These are phyloP conservation scores for Hypsibius dujardini DNA, from an alignment of 1,140 invertebrate species.

Conservation along the genomic window DNA sequence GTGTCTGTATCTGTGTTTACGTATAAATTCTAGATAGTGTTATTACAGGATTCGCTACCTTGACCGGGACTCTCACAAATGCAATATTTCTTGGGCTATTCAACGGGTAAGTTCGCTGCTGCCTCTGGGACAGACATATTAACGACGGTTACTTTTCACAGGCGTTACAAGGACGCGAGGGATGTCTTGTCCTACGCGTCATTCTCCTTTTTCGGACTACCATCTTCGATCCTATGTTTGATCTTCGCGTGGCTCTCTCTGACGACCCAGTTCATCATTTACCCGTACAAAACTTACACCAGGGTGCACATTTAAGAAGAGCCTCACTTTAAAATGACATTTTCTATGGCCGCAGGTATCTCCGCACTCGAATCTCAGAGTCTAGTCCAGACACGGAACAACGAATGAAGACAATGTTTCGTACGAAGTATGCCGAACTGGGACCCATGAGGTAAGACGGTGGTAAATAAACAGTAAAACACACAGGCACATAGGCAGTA, in stretches of 20 bases:
- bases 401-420: slow-evolving; percentile 39
- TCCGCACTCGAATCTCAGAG: background rate
- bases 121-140: too few relatives aligned
- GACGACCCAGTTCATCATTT: background rate
- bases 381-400: background rate
- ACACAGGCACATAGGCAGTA: too few relatives aligned
- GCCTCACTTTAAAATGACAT: too few relatives aligned
- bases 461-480: too few relatives aligned
- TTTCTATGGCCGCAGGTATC: background rate
- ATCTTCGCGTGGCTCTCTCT: background rate
- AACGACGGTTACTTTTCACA: too few relatives aligned
- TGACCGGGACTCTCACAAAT: slow-evolving; percentile 12
- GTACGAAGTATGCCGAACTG: slow-evolving; percentile 51
- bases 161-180: background rate
- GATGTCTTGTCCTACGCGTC: background rate
- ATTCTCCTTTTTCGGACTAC: background rate
- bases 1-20: too few relatives aligned
- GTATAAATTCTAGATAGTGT: too few relatives aligned
- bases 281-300: too few relatives aligned
- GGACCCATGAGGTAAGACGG: slow-evolving; percentile 48
- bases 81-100: background rate
- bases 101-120: background rate
- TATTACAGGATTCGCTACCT: background rate
- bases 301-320: too few relatives aligned
- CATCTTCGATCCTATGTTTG: background rate